Conservation (phyloP, 2,888 invertebrate genomes). For the Homarus gammarus region DNA sequence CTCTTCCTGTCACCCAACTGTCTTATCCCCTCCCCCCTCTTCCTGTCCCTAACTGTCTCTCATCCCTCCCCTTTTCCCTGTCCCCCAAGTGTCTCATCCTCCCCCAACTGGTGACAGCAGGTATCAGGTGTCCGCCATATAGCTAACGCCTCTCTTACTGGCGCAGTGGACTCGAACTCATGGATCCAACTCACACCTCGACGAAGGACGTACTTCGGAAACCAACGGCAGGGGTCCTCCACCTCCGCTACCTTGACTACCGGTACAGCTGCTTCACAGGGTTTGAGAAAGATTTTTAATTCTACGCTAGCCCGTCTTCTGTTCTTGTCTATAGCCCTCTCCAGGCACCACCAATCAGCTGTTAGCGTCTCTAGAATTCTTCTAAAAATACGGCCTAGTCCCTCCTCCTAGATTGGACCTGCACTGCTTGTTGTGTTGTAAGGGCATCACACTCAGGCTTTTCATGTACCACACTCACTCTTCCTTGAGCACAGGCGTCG, state of each 20-base stretch:
- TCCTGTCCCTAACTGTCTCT: neutral
- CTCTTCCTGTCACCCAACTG: neutral
- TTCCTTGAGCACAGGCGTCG: neutral
- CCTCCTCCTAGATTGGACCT: conserved; percentile 48
- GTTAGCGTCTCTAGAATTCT: conserved; percentile 45
- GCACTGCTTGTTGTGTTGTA: conserved; percentile 61
- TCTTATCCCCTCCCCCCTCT: neutral
- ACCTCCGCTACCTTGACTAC: neutral
- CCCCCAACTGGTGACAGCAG: neutral
- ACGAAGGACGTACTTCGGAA: conserved; percentile 56
- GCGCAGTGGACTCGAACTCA: conserved; percentile 65
- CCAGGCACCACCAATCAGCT: conserved; percentile 36
- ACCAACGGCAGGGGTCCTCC: conserved; percentile 18
- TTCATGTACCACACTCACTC: conserved; percentile 26
- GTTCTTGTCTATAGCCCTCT: conserved; percentile 3
- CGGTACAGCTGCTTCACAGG: conserved; percentile 34
- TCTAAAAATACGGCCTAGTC: conserved; percentile 34
- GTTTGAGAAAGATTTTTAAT: conserved; percentile 49
- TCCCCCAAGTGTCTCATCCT: too few species aligned
- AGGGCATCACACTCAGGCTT: conserved; percentile 51
- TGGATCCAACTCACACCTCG: conserved; percentile 63
- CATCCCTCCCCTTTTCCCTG: too few species aligned
- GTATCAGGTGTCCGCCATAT: neutral
- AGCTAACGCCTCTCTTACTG: conserved; percentile 53
- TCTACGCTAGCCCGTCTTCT: conserved; percentile 55